Base-by-base conservation (phyloP, 2,888 invertebrate genomes). In the Oscheius onirici region DNA sequence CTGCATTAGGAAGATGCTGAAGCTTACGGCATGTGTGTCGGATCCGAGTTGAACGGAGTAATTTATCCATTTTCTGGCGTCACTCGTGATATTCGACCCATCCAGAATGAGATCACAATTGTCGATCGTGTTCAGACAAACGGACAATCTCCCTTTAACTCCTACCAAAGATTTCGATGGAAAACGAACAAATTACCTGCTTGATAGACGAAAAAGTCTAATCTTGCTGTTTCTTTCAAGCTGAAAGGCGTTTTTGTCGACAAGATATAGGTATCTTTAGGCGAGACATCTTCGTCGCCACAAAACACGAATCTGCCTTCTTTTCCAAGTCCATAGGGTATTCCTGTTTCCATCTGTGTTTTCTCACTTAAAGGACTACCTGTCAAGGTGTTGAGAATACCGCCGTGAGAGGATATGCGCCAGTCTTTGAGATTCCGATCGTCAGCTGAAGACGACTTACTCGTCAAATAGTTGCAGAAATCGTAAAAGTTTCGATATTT, bases 11-110 rank as follows among this genome's bases (percentile, higher is more conserved):
- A 15, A 49, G 1, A 2, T 41, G 40, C 34, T 44, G 52, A 6
- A 43, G 13, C 71, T 54, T 44, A 84, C 84, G 40, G 75, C 77
- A 60, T 85, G 77, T 17, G 73, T 70, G 11, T 84, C 84, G 20
- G 81, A 68, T 0, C 52, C 57, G 8, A 86, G 34, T 17, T 65
- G 70, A 3, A 84, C 74, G 17, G 73, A 72, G 28, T 71, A 77
- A 65, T 76, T 80, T 15, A 73, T 76, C 86, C 86, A 86, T 49
- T 80, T 75, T 34, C 84, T 71, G 5, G 83, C 52, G 51, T 82
- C 73, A 13, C 69, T 66, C 41, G 78, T 79, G 44, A 86, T 83
- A 46, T 85, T 78, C 24, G 55, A 69, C 20, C 85, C 85, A 10
- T 78, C 71, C 28, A 77, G 34, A 22, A 80, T 73, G 28, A 86